Base-by-base conservation (phyloP, 2,113 vertebrate genomes). In the Castor canadensis region DNA sequence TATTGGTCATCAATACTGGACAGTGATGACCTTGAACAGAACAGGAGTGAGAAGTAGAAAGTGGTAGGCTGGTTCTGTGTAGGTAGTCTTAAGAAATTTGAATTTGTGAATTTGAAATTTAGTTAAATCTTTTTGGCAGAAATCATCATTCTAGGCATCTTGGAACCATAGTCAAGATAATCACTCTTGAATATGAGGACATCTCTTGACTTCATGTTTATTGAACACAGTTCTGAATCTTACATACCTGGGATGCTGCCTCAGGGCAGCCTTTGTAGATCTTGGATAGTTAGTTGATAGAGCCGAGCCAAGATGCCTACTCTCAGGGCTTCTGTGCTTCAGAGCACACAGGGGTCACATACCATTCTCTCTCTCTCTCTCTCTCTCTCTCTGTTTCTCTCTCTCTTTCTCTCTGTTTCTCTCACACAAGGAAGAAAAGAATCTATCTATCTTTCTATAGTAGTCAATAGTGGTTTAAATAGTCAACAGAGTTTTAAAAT, bases 31-130 rank as follows among this genome's bases (percentile, higher is more conserved):
- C 80, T 6, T 43, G 28, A 84, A 45, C 45, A 35, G 22, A 79
- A 96, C 22, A 86, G 2, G 3, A 90, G 10, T 49, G 26, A 62
- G 45, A 83, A 89, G 17, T 54, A 84, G 45, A 58, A 88, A 64
- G 30, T 35, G 15, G 49, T 93, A 88, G 54, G 7, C 26, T 77
- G n/a, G 12, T 54, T 49, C 56, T 89, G 20, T 62, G 3, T 79
- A 87, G 62, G 60, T 40, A 76, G 26, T 88, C 47, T 94, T 91
- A 47, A 87, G 93, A 10, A 94, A 52, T 45, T 81, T 88, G n/a
- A 71, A 81, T 30, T 58, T 52, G 79, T 5, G 60, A 28, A 49
- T 91, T 89, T 94, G 58, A 69, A 94, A 95, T 66, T 38, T 72
- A 90, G 26, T 72, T 72, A 87, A 73, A 73, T 9, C 30, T 73